Evolutionary conservation across 1,140 invertebrate species (phyloP), one percentile per base, ranked within the genome.

Genomic region (Linepithema humile): DNA sequence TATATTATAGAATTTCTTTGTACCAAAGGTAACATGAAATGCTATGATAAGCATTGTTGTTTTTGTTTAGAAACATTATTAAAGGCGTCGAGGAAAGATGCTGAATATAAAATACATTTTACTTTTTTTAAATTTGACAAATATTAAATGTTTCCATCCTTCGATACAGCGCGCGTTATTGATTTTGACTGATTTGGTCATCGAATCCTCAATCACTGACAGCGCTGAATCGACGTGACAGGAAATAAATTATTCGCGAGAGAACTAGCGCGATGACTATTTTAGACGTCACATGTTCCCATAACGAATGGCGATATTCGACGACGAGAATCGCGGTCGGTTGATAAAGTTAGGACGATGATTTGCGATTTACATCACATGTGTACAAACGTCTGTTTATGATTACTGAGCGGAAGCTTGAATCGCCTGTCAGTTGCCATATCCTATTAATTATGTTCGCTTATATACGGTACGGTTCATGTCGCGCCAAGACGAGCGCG

Each of bases 371-470:
- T 65, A 50, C 35, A 77, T n/a, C 29, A 15, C 32, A 29, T 29
- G 20, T 35, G 32, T 26, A 35, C 62, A 23, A 64, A 64, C 43
- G 80, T 72, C 82, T 85, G 85, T 74, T 82, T 69, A 67, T 84
- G 73, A 88, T 88, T 84, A 88, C 74, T 35, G 17, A 26, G 5
- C 17, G 70, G n/a, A 3, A 65, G 57, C 62, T 59, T 67, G 74
- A 57, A 82, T 74, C 50, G 43, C 53, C 82, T 84, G 82, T 45
- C 82, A 80, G 23, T 74, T 87, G 73, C 82, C 82, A 64, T 70
- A 70, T 84, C 86, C 72, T 83, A 87, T 88, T 87, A 87, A 72
- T 72, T 82, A 72, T 82, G 35, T 43, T 40, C 48, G 77, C 23
- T 26, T 38, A 57, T 65, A 29, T 45, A 32, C 26, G 32, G 35